Evolutionary conservation across 2,113 vertebrate genomes (phyloP).

Genomic region (Engraulis encrasicolus): DNA sequence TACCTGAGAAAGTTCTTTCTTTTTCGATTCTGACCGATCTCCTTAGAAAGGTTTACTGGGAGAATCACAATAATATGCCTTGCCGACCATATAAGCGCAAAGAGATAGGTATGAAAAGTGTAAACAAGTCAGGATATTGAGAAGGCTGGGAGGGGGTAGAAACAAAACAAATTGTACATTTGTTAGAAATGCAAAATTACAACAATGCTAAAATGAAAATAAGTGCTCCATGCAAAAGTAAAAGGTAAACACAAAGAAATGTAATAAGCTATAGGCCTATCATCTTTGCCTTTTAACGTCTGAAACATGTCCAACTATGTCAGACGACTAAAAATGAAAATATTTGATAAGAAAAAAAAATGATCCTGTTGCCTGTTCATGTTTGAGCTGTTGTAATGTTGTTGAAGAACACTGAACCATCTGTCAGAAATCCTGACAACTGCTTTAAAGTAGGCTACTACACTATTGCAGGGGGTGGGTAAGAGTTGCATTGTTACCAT

Average conservation of each 20-base stretch:
- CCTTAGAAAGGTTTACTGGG: conserved; percentile 63
- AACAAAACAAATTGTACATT: conserved; percentile 50
- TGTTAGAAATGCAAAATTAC: conserved; percentile 57
- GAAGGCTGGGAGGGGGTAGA: conserved; percentile 51
- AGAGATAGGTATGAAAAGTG: conserved; percentile 54
- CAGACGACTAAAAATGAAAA: conserved; percentile 61
- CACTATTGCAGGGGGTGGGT: conserved; percentile 25
- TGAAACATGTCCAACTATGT: conserved; percentile 64
- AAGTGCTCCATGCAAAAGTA: conserved; percentile 79
- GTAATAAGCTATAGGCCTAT: conserved; percentile 34
- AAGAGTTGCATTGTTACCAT: conserved; percentile 59
- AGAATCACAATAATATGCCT: conserved; percentile 38
- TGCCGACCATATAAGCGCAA: not conserved
- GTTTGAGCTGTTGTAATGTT: conserved; percentile 9
- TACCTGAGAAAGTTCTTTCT: conserved; percentile 80
- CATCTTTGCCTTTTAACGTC: conserved; percentile 63
- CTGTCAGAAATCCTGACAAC: conserved; percentile 20
- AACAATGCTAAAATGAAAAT: conserved; percentile 65
- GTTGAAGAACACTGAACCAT: not conserved
- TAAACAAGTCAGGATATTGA: conserved; percentile 67
- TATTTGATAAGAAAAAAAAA: conserved; percentile 40
- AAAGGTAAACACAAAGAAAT: conserved; percentile 54
- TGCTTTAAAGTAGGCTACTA: conserved; percentile 52
- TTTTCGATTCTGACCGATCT: conserved; percentile 68
- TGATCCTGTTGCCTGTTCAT: not conserved